Base-by-base conservation (phyloP, 2,113 vertebrate species). In the Mormoops blainvillei region DNA sequence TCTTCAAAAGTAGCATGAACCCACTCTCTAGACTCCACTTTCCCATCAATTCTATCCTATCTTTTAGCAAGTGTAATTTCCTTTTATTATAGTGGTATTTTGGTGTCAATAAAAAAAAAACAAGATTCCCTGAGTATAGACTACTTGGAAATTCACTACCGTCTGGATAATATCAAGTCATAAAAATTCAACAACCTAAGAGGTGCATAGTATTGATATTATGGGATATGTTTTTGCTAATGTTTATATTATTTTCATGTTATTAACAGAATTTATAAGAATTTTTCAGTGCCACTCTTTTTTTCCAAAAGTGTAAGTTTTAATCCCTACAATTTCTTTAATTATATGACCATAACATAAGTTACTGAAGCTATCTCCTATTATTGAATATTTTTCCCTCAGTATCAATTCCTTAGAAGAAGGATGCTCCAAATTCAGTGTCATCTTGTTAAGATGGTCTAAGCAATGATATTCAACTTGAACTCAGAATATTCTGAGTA, bases 401-500 rank as follows among this genome's bases (percentile, higher is more conserved):
- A 36, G 41, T 54, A 68, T 26, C 1, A 45, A 86, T 74, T 93
- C 8, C 22, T 63, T 83, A 90, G 13, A 76, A 87, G 67, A 67
- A 92, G 26, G 56, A 82, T 50, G 9, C 20, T 76, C 68, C 8
- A 88, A 41, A 90, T 78, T 78, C 71, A 56, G 48, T n/a, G 33
- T 33, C 56, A 28, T 74, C 45, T 82, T 95, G 18, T 48, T 48
- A 87, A 24, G 33, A 10, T 67, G 31, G 7, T 7, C 31, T 95
- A 82, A 68, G 4, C 7, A 19, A 83, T 15, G 77, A 73, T 18
- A 73, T 50, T 43, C 16, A 68, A 20, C 58, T 80, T n/a, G 43
- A 90, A 90, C 43, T 87, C 36, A 90, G 31, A 71, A 87, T 93
- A 91, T 90, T 82, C 13, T 93, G 26, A 95, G 12, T 56, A 20